These are phyloP conservation scores for Paedocypris micromegethes DNA, from an alignment of 2,797 vertebrate species.

Conservation along the genomic window DNA sequence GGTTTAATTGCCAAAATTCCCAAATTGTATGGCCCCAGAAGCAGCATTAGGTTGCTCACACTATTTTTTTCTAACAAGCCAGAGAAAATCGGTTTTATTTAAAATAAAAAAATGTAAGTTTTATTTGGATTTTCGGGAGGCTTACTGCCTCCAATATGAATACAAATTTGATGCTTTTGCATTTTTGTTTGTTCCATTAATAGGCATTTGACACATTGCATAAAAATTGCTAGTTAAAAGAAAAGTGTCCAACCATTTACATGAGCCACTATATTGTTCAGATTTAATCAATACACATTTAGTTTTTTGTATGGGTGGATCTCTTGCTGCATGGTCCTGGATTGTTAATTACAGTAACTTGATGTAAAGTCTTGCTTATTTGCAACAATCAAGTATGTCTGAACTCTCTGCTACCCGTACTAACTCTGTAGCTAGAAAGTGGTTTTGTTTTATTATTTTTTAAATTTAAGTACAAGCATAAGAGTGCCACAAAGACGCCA, in stretches of 20 bases:
- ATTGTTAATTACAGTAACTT: slow-evolving; percentile 41
- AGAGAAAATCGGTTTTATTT: slow-evolving; percentile 16
- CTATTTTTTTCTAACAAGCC: slow-evolving; percentile 31
- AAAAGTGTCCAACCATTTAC: slow-evolving; percentile 14
- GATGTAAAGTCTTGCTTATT: slow-evolving; percentile 53
- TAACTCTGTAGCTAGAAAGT: slow-evolving; percentile 24
- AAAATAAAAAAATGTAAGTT: too few species aligned
- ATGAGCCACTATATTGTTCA: slow-evolving; percentile 27
- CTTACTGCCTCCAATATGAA: slow-evolving; percentile 1
- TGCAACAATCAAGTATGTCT: slow-evolving; percentile 40
- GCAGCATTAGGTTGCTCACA: slow-evolving; percentile 1
- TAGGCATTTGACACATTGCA: neutral
- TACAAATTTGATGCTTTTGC: slow-evolving; percentile 18
- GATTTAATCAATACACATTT: slow-evolving; percentile 36
- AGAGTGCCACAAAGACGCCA: slow-evolving; percentile 35
- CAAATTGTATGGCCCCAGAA: neutral
- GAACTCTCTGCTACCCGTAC: slow-evolving; percentile 26
- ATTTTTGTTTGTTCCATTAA: neutral
- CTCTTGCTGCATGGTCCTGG: slow-evolving; percentile 50
- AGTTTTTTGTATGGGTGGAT: slow-evolving; percentile 26
- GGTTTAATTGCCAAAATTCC: slow-evolving; percentile 6
- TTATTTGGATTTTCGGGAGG: too few species aligned
- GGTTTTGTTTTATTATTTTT: slow-evolving; percentile 21
- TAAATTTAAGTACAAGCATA: slow-evolving; percentile 7
- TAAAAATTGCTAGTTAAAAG: too few species aligned